Percentiles rank a stretch among this genome's conserved stretches.
phyloP scores from a whole-genome alignment of 2,113 vertebrate species.

The Rhinopithecus roxellana region DNA sequence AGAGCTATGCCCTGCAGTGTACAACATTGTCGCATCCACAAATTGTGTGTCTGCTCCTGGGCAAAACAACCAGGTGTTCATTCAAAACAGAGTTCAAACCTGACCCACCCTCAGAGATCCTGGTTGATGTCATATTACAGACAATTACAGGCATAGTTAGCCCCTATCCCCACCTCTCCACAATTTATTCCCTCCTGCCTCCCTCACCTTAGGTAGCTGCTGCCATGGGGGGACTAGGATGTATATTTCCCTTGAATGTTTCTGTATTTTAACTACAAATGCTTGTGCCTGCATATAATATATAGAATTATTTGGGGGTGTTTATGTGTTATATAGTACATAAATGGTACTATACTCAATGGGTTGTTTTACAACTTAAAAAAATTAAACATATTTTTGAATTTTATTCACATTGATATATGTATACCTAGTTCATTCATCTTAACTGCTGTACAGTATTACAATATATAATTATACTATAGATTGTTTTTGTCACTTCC shows the following conservation, averaged over 20 bases:
- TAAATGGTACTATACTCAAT: not conserved
- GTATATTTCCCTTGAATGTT: not conserved
- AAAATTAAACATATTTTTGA: not conserved
- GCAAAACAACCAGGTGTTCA: not conserved
- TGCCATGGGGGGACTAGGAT: not conserved
- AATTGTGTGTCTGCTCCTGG: not conserved
- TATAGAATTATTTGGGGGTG: not conserved
- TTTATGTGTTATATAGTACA: not conserved
- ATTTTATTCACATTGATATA: not conserved
- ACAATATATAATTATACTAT: not conserved
- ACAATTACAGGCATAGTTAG: not conserved
- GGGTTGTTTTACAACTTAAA: not conserved
- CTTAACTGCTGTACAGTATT: not conserved
- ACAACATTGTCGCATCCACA: no score
- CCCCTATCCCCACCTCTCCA: not conserved
- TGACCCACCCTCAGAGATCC: not conserved
- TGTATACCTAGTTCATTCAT: not conserved
- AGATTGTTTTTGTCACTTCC: conserved; percentile 4
- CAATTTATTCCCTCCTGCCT: not conserved
- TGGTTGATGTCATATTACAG: not conserved
- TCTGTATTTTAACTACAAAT: not conserved
- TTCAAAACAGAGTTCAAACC: not conserved
- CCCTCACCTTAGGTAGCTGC: not conserved
- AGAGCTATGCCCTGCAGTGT: not conserved
- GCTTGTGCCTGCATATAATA: not conserved